Evolutionary conservation across 2,113 vertebrate species (phyloP), one percentile per base, ranked within the genome.

Genomic region (Pteropus alecto): DNA sequence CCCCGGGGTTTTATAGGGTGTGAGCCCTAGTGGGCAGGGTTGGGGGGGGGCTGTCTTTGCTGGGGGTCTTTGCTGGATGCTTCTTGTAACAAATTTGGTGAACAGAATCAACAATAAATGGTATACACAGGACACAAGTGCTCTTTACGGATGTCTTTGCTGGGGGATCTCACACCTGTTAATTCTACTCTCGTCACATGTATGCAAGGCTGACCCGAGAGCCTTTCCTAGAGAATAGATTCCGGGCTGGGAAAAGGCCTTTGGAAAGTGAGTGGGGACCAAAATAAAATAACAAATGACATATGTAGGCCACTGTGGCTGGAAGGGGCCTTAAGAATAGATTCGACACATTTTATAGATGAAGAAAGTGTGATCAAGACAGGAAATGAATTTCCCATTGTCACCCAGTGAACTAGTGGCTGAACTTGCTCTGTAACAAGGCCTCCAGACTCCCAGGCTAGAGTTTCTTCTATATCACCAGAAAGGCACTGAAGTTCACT

Each of bases 101-200:
- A 65, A 74, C 48, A 86, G 68, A 94, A 86, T 96, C 81, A 90
- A 93, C 81, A 98, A 98, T 97, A 98, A 97, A 98, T 1, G 35
- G 26, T 84, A 76, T 65, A 93, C 33, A 18, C 9, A 35, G 73
- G 79, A 86, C 21, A 2, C 6, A 1, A 51, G 65, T 63, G 83
- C 7, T 63, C 41, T 92, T 82, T 24, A 0, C 58, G 61, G 56
- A 30, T 0, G 2, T 77, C 82, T 84, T 30, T 58, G 51, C 6
- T 11, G 38, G 30, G 24, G 76, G n/a, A 10, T 19, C n/a, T 46
- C 65, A 76, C n/a, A 33, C 61, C 38, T 54, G 48, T 33, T 18
- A 24, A 14, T 43, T 73, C 56, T 19, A 10, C 6, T 9, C 22
- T 48, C 60, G 41, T 24, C 22, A 14, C 38, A 19, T 0, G 6